Percentiles rank a stretch among this genome's conserved stretches.
phyloP scores from a whole-genome alignment of 1,140 invertebrate genomes.

The Tetragnatha versicolor region DNA sequence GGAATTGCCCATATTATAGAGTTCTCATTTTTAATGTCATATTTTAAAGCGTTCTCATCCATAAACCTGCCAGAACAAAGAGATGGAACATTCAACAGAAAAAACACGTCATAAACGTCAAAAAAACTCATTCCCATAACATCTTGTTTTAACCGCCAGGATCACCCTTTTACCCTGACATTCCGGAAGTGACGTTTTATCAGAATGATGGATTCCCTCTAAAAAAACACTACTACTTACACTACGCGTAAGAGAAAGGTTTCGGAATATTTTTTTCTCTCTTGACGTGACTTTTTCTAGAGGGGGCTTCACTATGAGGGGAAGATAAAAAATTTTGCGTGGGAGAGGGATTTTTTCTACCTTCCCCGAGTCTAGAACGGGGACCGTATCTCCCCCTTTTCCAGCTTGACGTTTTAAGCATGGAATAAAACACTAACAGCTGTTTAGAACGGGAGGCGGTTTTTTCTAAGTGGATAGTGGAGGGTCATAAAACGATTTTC shows the following conservation, averaged over 20 bases:
- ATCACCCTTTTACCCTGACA: background rate
- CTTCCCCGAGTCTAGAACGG: background rate
- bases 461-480: background rate
- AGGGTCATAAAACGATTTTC: conserved; percentile 14
- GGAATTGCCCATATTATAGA: too few species aligned
- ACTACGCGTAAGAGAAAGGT: background rate
- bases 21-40: too few species aligned
- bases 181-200: conserved; percentile 9
- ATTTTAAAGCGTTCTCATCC: too few species aligned
- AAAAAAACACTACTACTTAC: too few species aligned
- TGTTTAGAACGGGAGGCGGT: background rate
- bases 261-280: background rate
- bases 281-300: background rate
- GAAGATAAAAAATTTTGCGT: conserved; percentile 15
- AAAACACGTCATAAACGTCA: background rate
- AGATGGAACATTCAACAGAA: background rate
- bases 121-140: background rate
- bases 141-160: conserved; percentile 1
- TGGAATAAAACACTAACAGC: background rate
- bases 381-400: conserved; percentile 4
- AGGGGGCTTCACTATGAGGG: background rate
- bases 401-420: background rate
- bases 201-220: background rate
- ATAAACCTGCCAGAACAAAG: too few species aligned
- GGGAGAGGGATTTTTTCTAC: background rate